Percentiles rank a stretch among this genome's conserved stretches.
These are phyloP conservation scores for Dasyprocta punctata DNA, from an alignment of 2,113 vertebrate genomes.

Conservation along the genomic window DNA sequence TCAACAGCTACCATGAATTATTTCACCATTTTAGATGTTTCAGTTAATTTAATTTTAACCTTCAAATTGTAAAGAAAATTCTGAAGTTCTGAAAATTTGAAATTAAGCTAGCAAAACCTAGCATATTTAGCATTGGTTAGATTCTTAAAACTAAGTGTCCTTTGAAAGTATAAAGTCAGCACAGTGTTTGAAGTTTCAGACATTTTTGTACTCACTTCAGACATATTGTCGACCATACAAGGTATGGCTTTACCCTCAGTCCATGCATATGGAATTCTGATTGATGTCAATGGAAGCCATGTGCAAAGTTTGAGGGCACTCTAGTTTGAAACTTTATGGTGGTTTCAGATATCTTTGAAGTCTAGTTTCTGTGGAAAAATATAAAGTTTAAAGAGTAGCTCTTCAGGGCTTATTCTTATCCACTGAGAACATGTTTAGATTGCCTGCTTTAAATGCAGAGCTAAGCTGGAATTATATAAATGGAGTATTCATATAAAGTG, in stretches of 20 bases:
- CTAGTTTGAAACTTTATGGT: constrained; percentile 59
- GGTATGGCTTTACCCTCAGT: constrained; percentile 62
- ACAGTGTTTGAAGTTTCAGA: constrained; percentile 70
- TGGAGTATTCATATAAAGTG: neutral
- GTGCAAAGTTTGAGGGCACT: constrained; percentile 49
- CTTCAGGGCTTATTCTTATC: constrained; percentile 77
- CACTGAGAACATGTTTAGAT: constrained; percentile 63
- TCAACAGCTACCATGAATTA: neutral
- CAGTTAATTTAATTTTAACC: neutral
- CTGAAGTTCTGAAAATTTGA: constrained; percentile 48
- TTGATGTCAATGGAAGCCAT: constrained; percentile 67
- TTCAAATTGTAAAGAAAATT: constrained; percentile 7
- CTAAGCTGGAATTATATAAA: neutral
- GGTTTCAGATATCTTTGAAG: constrained; percentile 79
- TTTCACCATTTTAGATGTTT: neutral
- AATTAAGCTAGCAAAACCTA: constrained; percentile 28
- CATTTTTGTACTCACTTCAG: constrained; percentile 70
- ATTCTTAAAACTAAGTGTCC: constrained; percentile 62
- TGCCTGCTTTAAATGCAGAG: constrained; percentile 68
- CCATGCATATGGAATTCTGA: constrained; percentile 67
- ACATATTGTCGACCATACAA: constrained; percentile 61
- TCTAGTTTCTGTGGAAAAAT: constrained; percentile 65
- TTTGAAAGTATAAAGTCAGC: constrained; percentile 69
- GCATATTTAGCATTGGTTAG: constrained; percentile 55
- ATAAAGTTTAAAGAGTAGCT: constrained; percentile 56